Evolutionary conservation across 2,888 invertebrate genomes (phyloP).

Genomic region (Xestia ashworthii): DNA sequence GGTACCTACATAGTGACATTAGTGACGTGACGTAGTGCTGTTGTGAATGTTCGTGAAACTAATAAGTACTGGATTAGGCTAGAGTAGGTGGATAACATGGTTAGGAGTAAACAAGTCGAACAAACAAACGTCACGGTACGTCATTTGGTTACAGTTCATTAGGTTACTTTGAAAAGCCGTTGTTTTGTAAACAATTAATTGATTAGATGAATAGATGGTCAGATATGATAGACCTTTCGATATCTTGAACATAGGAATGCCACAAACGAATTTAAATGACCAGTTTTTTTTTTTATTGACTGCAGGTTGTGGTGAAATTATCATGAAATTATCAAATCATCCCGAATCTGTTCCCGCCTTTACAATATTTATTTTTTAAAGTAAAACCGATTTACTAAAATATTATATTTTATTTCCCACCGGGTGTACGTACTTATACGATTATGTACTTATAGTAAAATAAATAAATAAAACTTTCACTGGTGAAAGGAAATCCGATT

Average conservation of each 20-base stretch:
- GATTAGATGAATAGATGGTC: slow-evolving; percentile 21
- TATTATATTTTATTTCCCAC: no score
- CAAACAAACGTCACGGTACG: slow-evolving; percentile 53
- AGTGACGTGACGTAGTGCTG: slow-evolving; percentile 42
- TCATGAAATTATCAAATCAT: no score
- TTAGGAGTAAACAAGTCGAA: slow-evolving; percentile 47
- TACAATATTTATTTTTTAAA: not conserved
- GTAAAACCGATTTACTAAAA: not conserved
- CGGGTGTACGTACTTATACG: no score
- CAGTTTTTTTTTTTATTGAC: not conserved
- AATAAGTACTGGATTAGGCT: slow-evolving; percentile 37
- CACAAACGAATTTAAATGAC: not conserved
- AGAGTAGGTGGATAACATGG: slow-evolving; percentile 30
- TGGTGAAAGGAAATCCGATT: slow-evolving; percentile 21
- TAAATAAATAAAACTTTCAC: slow-evolving; percentile 10
- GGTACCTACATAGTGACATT: slow-evolving; percentile 20
- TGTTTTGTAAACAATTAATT: slow-evolving; percentile 50
- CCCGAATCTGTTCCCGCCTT: slow-evolving; percentile 50
- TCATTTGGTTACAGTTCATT: slow-evolving; percentile 53
- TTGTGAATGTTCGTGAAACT: slow-evolving; percentile 33
- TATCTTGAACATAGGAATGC: slow-evolving; percentile 1
- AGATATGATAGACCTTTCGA: not conserved
- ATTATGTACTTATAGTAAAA: no score
- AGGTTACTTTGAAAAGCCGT: slow-evolving; percentile 40
- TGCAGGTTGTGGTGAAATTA: slow-evolving; percentile 14